Base-by-base conservation (phyloP, 2,888 invertebrate genomes). In the Cremastinae sp. region DNA sequence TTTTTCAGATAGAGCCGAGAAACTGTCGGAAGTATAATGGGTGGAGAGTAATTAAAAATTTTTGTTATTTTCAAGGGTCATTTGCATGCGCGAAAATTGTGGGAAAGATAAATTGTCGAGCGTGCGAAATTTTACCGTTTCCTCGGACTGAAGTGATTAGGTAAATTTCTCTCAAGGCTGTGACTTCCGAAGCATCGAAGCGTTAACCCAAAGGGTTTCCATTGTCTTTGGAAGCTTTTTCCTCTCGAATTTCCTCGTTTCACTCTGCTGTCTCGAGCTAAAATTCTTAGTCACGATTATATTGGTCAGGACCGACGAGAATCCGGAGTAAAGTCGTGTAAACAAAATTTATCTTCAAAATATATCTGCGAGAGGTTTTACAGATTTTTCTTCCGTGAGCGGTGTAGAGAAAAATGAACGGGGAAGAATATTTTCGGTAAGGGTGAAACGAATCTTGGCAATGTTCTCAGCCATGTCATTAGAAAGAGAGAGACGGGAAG, bases 371-470 rank as follows among this genome's bases (percentile, higher is more conserved):
- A 37, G 22, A 51, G 22, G 14, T 9, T 16, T n/a, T 16, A 37
- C 16, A 1, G n/a, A 8, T 22, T 28, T 12, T 1, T 1, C 37
- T 35, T 18, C 9, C 64, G 10, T 14, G 22, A 39, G 9, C 20
- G 5, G 2, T 5, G 35, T n/a, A 39, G 51, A 51, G 51, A 37
- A 20, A 64, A 64, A 49, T 51, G 64, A 39, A 53, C 58, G 59
- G 39, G 22, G 16, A 39, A 37, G 28, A 20, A 47, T 59, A n/a
- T 45, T 49, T 10, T 55, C 62, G 61, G 68, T 35, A 72, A 68
- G 68, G 69, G 59, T 69, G 73, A 76, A 76, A 73, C 69, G 47
- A 61, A 71, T 51, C 64, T 45, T 14, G n/a, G 70, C 16, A 12
- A 56, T 69, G 51, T n/a, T 7, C 16, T 41, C 51, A n/a, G 51